A percentile compares a stretch with the other conserved stretches of the same genome.
These are phyloP conservation scores for Pegea sp. DNA, from an alignment of 23 tunicate genomes.

Conservation along the genomic window DNA sequence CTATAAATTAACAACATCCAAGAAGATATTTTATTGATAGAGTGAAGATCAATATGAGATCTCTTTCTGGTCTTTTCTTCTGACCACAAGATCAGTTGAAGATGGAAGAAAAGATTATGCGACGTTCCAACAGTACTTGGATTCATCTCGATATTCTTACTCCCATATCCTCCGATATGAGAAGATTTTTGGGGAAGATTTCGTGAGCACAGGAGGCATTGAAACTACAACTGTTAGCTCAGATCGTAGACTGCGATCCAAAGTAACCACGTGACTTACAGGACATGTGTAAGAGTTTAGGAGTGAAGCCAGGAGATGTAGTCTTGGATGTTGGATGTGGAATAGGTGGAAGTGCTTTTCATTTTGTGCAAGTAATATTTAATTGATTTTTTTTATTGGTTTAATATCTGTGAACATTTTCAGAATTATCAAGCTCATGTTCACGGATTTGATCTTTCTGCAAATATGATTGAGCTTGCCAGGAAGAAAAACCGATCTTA, in stretches of 20 bases:
- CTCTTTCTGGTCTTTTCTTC: not conserved
- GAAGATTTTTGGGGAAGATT: constrained; percentile 16
- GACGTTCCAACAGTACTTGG: constrained; percentile 13
- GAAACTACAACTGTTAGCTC: constrained; percentile 6
- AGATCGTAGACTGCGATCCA: not conserved
- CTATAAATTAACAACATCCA: no score
- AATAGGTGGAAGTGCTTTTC: constrained; percentile 27
- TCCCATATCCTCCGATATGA: constrained; percentile 18
- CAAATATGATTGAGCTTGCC: constrained; percentile 25
- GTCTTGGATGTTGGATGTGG: constrained; percentile 38
- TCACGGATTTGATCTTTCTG: constrained; percentile 15
- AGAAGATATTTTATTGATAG: no score
- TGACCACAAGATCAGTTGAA: not conserved
- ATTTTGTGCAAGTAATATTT: constrained; percentile 4
- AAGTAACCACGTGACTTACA: not conserved
- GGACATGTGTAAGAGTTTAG: constrained; percentile 6
- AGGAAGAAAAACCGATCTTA: constrained; percentile 4
- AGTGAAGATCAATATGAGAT: no score
- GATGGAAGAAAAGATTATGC: constrained; percentile 1
- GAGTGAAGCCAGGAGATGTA: constrained; percentile 7
- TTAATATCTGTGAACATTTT: not conserved
- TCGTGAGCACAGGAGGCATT: constrained; percentile 20
- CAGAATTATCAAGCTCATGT: constrained; percentile 25
- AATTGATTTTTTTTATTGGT: not conserved
- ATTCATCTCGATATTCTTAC: constrained; percentile 7